These are phyloP conservation scores for Lophius americanus DNA, from an alignment of 2,797 vertebrate genomes.

Conservation along the genomic window DNA sequence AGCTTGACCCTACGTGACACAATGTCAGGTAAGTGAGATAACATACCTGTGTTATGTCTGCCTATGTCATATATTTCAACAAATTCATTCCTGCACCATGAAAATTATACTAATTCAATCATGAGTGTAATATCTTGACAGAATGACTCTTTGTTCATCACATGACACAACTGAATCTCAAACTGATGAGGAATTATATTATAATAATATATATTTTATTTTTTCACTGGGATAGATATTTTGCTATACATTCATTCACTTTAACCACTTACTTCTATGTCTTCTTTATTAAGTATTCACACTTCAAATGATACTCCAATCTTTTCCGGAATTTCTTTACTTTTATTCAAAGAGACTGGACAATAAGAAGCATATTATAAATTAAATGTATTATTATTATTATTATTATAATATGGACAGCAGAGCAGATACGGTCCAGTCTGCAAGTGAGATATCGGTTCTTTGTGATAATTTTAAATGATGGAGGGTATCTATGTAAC, in stretches of 20 bases:
- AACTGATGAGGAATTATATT: slow-evolving; percentile 85
- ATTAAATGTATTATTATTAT: too few species aligned
- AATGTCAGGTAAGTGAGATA: too few species aligned
- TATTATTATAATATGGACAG: slow-evolving; percentile 63
- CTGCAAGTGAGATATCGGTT: slow-evolving; percentile 64
- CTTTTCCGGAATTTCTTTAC: background rate
- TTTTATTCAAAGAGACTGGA: slow-evolving; percentile 80
- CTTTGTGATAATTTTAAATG: background rate
- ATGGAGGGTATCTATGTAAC: background rate
- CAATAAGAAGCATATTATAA: slow-evolving; percentile 80
- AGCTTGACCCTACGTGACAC: too few species aligned
- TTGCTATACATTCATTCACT: background rate
- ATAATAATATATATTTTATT: background rate
- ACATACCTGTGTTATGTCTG: background rate
- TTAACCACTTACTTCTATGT: background rate
- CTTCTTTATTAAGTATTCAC: background rate
- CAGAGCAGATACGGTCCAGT: slow-evolving; percentile 66
- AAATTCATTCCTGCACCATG: background rate
- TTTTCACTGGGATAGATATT: background rate
- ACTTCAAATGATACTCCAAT: background rate
- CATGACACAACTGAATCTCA: slow-evolving; percentile 82
- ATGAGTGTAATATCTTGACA: background rate
- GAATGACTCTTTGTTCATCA: slow-evolving; percentile 80
- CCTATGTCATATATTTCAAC: slow-evolving; percentile 11
- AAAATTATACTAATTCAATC: too few species aligned